phyloP scores from a whole-genome alignment of 2,797 vertebrate genomes.

The Sardinella longiceps region DNA sequence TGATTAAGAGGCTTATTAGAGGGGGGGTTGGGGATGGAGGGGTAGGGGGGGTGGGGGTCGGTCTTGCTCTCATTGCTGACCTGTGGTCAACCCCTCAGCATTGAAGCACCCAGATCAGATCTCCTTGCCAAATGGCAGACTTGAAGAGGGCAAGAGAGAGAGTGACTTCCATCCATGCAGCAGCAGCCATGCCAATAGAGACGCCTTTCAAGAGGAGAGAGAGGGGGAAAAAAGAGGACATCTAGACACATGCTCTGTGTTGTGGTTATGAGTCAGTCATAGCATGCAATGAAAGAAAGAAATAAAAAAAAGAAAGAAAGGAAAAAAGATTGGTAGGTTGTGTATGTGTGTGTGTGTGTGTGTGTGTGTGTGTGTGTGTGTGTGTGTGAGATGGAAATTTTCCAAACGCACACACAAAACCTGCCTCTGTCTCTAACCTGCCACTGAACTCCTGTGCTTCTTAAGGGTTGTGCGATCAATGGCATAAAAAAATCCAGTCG shows the following conservation, averaged over 20 bases:
- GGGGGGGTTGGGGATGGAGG: neutral
- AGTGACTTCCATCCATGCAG: neutral
- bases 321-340: neutral
- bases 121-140: neutral
- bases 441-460: constrained; percentile 12
- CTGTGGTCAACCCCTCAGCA: constrained; percentile 20
- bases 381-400: neutral
- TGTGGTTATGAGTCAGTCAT: constrained; percentile 39
- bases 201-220: neutral
- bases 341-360: neutral
- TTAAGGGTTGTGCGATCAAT: neutral
- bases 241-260: neutral
- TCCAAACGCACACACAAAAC: neutral
- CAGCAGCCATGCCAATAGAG: neutral
- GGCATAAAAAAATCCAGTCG: neutral
- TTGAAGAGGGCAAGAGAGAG: constrained; percentile 34
- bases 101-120: constrained; percentile 13
- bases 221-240: neutral
- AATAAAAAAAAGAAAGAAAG: neutral
- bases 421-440: neutral
- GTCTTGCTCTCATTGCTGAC: neutral
- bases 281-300: constrained; percentile 19
- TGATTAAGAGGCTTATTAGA: constrained; percentile 75
- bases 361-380: neutral
- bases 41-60: neutral